These are phyloP conservation scores for Stenolophus ochropezus DNA, from an alignment of 2,888 invertebrate species.

Conservation along the genomic window DNA sequence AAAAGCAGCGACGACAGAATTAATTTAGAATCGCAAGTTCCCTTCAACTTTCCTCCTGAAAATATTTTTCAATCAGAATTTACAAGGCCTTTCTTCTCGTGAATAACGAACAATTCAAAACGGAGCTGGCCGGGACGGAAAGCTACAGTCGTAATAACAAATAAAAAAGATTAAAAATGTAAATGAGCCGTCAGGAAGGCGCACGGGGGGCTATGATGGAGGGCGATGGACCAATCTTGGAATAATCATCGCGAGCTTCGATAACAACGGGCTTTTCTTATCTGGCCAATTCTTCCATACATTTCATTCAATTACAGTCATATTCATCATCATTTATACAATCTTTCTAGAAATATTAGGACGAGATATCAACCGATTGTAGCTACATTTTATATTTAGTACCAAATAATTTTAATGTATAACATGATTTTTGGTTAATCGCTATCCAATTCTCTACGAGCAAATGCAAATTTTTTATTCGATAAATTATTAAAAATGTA, in stretches of 20 bases:
- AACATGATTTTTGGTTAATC: too few species aligned
- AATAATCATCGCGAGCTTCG: constrained; percentile 21
- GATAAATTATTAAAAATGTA: too few species aligned
- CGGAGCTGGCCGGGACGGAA: constrained; percentile 13
- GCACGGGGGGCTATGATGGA: background rate
- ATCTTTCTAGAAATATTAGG: too few species aligned
- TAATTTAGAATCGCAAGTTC: constrained; percentile 50
- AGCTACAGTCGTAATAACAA: constrained; percentile 55
- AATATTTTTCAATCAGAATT: constrained; percentile 55
- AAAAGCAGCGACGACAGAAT: constrained; percentile 49
- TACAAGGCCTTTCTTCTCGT: constrained; percentile 48
- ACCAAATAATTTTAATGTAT: too few species aligned
- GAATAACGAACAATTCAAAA: constrained; percentile 51
- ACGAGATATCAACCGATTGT: too few species aligned
- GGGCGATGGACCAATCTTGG: background rate
- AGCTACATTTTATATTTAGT: too few species aligned
- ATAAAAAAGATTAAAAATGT: constrained; percentile 58
- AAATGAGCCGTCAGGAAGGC: constrained; percentile 48
- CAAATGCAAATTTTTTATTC: too few species aligned
- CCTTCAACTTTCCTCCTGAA: constrained; percentile 48
- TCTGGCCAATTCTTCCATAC: too few species aligned
- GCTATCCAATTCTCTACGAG: too few species aligned
- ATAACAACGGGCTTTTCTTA: too few species aligned
- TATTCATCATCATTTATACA: too few species aligned
- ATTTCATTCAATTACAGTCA: too few species aligned